Percentiles rank a stretch among this genome's conserved stretches.
phyloP scores from a whole-genome alignment of 2,888 invertebrate species.

The Kryphioiulus occultus region DNA sequence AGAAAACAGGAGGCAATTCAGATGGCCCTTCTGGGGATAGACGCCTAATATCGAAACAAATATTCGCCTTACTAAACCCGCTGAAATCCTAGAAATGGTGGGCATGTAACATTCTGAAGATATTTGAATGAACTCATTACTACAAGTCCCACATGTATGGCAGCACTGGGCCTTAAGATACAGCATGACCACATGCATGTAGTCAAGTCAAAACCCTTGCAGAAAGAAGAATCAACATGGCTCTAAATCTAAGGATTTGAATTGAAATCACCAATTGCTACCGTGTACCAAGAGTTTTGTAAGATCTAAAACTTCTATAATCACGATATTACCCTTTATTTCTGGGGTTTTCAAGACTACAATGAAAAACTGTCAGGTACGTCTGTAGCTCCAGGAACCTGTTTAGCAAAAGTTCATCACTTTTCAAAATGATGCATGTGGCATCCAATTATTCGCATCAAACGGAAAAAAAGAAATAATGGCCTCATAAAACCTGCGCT shows the following conservation, averaged over 20 bases:
- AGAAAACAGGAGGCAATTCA: slow-evolving; percentile 76
- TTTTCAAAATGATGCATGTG: neutral
- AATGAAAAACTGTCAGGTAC: neutral
- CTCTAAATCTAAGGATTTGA: too few species aligned
- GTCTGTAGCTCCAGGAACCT: neutral
- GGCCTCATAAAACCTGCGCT: slow-evolving; percentile 16
- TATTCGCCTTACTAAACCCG: neutral
- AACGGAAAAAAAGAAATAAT: neutral
- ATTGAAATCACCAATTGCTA: too few species aligned
- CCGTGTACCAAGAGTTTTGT: too few species aligned
- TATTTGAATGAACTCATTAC: neutral
- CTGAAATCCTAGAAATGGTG: neutral
- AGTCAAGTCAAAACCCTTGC: too few species aligned
- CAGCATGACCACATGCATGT: too few species aligned
- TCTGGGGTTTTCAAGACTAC: neutral
- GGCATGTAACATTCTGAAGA: neutral
- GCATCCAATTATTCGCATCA: slow-evolving; percentile 31
- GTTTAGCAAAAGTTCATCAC: neutral
- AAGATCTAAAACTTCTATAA: too few species aligned
- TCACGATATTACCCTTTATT: neutral
- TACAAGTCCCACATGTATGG: neutral
- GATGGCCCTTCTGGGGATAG: slow-evolving; percentile 39
- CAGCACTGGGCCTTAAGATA: too few species aligned
- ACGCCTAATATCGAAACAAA: neutral
- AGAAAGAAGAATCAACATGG: too few species aligned